Evolutionary conservation across 1,140 invertebrate species (phyloP).

Genomic region (Diprion similis): DNA sequence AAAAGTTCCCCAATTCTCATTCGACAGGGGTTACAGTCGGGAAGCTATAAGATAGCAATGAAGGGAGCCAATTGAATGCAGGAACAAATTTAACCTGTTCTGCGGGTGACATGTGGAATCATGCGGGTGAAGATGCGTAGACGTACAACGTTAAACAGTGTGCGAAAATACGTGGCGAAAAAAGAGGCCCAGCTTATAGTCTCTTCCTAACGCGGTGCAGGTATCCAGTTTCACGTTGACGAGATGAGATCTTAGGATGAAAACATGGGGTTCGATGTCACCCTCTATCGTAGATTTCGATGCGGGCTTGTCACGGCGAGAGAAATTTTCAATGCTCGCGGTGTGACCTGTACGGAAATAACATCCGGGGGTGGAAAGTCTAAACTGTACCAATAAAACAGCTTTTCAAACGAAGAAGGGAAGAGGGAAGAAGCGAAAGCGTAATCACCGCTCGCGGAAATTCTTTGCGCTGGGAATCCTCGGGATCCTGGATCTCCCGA

Average conservation of each 20-base stretch:
- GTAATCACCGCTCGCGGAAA: constrained; percentile 77
- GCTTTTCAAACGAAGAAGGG: constrained; percentile 21
- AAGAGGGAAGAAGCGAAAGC: constrained; percentile 68
- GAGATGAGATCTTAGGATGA: neutral
- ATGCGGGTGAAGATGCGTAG: constrained; percentile 49
- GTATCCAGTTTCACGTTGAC: constrained; percentile 54
- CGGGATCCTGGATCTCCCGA: constrained; percentile 70
- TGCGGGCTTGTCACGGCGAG: too few relatives aligned
- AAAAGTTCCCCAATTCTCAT: neutral
- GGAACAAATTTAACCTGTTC: constrained; percentile 65
- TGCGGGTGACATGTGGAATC: constrained; percentile 61
- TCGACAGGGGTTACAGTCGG: neutral
- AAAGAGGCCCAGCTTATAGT: constrained; percentile 62
- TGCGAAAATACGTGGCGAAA: constrained; percentile 43
- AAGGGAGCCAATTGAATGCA: constrained; percentile 65
- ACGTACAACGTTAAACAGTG: neutral
- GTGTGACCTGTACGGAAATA: too few relatives aligned
- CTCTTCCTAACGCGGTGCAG: constrained; percentile 59
- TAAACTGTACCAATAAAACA: too few relatives aligned
- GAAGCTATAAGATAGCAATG: constrained; percentile 61
- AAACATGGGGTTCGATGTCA: neutral
- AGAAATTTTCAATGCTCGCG: too few relatives aligned
- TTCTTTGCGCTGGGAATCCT: constrained; percentile 70
- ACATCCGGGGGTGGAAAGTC: too few relatives aligned
- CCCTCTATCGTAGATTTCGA: too few relatives aligned